Evolutionary conservation across 2,113 vertebrate species (phyloP).

Genomic region (Heterotilapia buettikoferi): DNA sequence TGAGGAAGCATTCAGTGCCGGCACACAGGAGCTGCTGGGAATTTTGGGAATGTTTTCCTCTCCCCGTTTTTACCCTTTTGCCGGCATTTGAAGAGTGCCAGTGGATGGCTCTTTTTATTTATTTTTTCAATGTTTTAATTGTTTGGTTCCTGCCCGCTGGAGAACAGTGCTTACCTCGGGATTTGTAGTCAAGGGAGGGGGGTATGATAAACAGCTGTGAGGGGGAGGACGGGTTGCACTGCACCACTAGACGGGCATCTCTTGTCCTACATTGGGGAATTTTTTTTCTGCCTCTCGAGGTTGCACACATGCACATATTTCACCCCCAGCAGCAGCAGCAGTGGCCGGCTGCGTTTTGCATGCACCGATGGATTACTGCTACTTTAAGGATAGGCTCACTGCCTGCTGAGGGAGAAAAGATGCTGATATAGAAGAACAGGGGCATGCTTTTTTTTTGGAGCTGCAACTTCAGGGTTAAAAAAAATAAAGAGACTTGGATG

Average conservation of each 20-base stretch:
- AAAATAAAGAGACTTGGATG: neutral
- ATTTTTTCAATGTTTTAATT: neutral
- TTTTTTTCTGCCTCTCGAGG: neutral
- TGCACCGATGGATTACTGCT: neutral
- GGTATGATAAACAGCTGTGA: neutral
- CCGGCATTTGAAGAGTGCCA: neutral
- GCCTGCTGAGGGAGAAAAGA: neutral
- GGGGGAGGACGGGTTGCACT: constrained; percentile 1
- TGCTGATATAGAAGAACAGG: neutral
- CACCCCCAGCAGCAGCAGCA: neutral
- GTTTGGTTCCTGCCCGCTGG: neutral
- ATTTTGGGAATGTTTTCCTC: neutral
- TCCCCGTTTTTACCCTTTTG: neutral
- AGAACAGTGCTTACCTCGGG: constrained; percentile 23
- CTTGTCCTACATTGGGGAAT: neutral
- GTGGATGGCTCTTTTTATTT: neutral
- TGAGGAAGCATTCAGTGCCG: neutral
- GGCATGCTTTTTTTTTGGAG: neutral
- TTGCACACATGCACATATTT: neutral
- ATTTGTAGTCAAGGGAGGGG: neutral
- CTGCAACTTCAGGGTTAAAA: neutral
- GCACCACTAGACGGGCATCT: constrained; percentile 25
- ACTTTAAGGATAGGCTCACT: neutral
- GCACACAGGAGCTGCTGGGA: neutral
- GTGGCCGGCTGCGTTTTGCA: neutral